A percentile compares a stretch with the other conserved stretches of the same genome.
phyloP scores from a whole-genome alignment of 2,888 invertebrate species.

The Nymphalis polychloros region DNA sequence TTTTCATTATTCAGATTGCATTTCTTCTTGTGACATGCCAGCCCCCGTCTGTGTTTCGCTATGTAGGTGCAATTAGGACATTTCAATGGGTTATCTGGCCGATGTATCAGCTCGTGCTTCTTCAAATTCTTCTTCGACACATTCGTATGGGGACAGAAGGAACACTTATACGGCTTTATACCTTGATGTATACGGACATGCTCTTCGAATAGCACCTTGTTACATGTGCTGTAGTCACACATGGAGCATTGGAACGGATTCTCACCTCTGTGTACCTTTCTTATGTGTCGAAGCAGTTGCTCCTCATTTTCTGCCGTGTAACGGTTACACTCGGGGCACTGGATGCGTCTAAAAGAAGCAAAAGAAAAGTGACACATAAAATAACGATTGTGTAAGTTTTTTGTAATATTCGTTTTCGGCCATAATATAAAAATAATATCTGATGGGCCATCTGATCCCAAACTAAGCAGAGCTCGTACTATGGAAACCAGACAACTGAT shows the following conservation, averaged over 20 bases:
- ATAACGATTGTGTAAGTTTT: too few species aligned
- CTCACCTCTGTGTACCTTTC: conserved; percentile 58
- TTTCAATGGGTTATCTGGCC: conserved; percentile 58
- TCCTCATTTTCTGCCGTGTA: conserved; percentile 57
- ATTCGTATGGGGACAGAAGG: conserved; percentile 58
- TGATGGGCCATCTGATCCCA: too few species aligned
- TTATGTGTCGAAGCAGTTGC: conserved; percentile 55
- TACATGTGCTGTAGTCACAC: conserved; percentile 69
- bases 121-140: conserved; percentile 69
- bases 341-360: conserved; percentile 22
- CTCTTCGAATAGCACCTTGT: conserved; percentile 63
- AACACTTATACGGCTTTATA: conserved; percentile 68
- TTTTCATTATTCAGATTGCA: conserved; percentile 27
- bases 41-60: conserved; percentile 48
- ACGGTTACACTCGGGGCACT: conserved; percentile 50
- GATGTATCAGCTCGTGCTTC: conserved; percentile 63
- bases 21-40: conserved; percentile 48
- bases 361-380: too few species aligned
- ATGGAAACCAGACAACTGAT: too few species aligned
- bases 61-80: conserved; percentile 57
- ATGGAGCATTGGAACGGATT: conserved; percentile 67
- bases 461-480: too few species aligned
- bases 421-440: too few species aligned
- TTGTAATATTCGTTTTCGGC: too few species aligned
- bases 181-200: conserved; percentile 67